These are phyloP conservation scores for Harpagifer antarcticus DNA, from an alignment of 2,797 vertebrate genomes.

Conservation along the genomic window DNA sequence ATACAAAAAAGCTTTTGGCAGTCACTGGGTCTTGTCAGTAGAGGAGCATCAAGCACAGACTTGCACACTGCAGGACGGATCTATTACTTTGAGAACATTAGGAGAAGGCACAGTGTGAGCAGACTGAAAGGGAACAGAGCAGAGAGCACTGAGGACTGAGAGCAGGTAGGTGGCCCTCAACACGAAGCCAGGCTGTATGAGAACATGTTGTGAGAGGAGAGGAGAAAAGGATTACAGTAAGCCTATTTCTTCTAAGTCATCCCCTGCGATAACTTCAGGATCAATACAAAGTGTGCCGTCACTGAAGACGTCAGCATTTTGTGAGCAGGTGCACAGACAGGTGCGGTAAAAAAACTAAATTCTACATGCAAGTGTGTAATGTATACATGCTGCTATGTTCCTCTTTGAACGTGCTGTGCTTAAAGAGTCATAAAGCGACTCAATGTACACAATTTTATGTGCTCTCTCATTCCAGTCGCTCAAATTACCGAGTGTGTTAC, in stretches of 20 bases:
- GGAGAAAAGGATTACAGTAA: slow-evolving; percentile 32
- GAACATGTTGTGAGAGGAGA: slow-evolving; percentile 40
- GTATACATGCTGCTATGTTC: slow-evolving; percentile 17
- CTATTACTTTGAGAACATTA: slow-evolving; percentile 82
- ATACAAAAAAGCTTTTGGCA: slow-evolving; percentile 81
- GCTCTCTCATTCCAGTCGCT: slow-evolving; percentile 47
- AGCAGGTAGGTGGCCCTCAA: slow-evolving; percentile 81
- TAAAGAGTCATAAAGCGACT: slow-evolving; percentile 18
- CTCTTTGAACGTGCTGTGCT: neutral
- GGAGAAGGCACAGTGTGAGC: slow-evolving; percentile 73
- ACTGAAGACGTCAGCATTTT: slow-evolving; percentile 1
- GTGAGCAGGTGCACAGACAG: slow-evolving; percentile 40
- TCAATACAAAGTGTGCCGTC: slow-evolving; percentile 13
- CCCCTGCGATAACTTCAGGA: slow-evolving; percentile 8
- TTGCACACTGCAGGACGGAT: slow-evolving; percentile 75
- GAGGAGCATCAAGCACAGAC: slow-evolving; percentile 67
- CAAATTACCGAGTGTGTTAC: slow-evolving; percentile 31
- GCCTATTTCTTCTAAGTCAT: slow-evolving; percentile 16
- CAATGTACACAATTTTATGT: slow-evolving; percentile 1
- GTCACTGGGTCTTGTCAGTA: slow-evolving; percentile 68
- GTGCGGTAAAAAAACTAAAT: slow-evolving; percentile 5
- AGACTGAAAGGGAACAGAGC: slow-evolving; percentile 72
- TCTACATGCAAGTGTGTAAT: neutral
- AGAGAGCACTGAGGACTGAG: slow-evolving; percentile 69
- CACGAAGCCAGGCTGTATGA: slow-evolving; percentile 39